Evolutionary conservation across 2,797 vertebrate species (phyloP), one percentile per base, ranked within the genome.

Genomic region (Chromobotia macracanthus): DNA sequence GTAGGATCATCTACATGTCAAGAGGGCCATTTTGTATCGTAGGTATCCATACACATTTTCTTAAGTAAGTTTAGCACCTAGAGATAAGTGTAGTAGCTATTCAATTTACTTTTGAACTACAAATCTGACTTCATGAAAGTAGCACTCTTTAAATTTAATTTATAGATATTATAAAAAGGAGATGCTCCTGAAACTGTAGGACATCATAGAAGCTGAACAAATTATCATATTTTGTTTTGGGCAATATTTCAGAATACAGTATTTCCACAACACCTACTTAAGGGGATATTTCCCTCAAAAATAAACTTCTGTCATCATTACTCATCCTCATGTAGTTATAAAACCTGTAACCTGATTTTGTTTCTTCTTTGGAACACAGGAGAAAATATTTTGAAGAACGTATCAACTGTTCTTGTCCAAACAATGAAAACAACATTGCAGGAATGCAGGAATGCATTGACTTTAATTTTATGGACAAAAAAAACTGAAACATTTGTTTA

Each of bases 211-310:
- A 48, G 51, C 8, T 19, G n/a, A 16, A 19, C 18, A 19, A 55
- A 63, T 38, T 1, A 38, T n/a, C 9, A 38, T 11, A 63, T 38
- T 35, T 63, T 10, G 8, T 63, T 56, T 38, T 31, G 11, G 6
- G 10, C n/a, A 6, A 21, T 3, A 10, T 12, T 31, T 53, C 6
- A 31, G 18, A 55, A 38, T 15, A 15, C 35, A 15, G 35, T 28
- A 2, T 60, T 74, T 74, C 67, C 75, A 74, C 21, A 63, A 44
- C 2, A 11, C 25, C 15, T 2, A 63, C 70, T 76, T 6, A 38
- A 38, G 8, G 35, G 35, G 35, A 38, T 6, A 38, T 38, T 38
- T 38, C 35, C 35, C 53, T 1, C 53, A 10, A 56, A 56, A 56
- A 58, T 19, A 9, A 50, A 31, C 3, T 50, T 50, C 12, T 50